Base-by-base conservation (phyloP, 1,140 invertebrate genomes). In the Macrobrachium nipponense region DNA sequence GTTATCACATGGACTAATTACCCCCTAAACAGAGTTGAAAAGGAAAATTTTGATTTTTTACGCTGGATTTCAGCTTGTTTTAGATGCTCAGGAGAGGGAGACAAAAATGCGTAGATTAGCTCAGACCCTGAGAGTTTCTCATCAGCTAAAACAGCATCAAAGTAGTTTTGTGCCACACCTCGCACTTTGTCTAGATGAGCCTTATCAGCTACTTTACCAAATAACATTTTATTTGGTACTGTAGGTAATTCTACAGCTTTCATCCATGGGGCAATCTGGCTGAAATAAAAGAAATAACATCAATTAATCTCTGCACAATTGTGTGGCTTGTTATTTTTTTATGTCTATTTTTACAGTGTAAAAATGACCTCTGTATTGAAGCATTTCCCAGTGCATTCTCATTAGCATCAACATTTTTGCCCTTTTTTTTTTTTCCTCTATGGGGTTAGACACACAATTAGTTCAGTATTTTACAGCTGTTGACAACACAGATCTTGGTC, bases 71-170 rank as follows among this genome's bases (percentile, higher is more conserved):
- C 92, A 18, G 94, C 94, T 90, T 96, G 95, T 90, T 97, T 96
- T 27, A 97, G 92, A 90, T 96, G 95, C 90, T 97, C 96, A 0
- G 96, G 96, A 90, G 95, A 97, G 8, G 96, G 96, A 91, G 96
- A 96, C 7, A 98, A 93, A 91, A 98, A 98, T 84, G 95, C 94
- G 91, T 97, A 98, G 79, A 98, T 92, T 59, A 96, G 95, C 91
- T 98, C 96, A 90, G 96, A 96, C 92, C 96, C 95, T 92, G 96
- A 96, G 80, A 97, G 92, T 88, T 94, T 93, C 76, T 97, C 96
- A 90, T 98, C 96, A 91, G 96, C 95, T 90, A 97, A 92, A 82
- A 97, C 94, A 3, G 87, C 80, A 75, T 84, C 84, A 83, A 98
- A 92, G 92, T 97, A 97, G 90, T 95, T 95, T 92, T 97, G 95